phyloP scores from a whole-genome alignment of 2,113 vertebrate genomes.

The Cephalopterus ornatus region DNA sequence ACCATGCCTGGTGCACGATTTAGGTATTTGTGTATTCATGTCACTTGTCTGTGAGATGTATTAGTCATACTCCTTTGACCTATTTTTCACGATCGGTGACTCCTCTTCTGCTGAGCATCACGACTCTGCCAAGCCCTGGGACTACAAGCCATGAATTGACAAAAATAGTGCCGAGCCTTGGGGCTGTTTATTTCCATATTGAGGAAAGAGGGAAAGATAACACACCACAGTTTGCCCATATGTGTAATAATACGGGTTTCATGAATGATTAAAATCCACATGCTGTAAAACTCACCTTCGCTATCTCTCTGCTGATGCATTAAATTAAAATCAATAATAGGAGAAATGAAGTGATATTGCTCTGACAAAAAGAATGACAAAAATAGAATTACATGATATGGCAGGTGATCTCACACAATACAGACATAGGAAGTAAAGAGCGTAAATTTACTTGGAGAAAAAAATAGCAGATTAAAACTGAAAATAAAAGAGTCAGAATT shows the following conservation, averaged over 20 bases:
- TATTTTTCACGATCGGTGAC: constrained; percentile 21
- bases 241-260: neutral
- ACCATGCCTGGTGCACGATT: neutral
- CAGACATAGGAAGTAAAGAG: constrained; percentile 9
- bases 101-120: constrained; percentile 36
- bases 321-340: constrained; percentile 68
- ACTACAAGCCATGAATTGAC: constrained; percentile 29
- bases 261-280: constrained; percentile 41
- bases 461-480: neutral
- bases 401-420: constrained; percentile 31
- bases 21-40: constrained; percentile 10
- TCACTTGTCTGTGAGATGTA: constrained; percentile 6
- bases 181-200: constrained; percentile 16
- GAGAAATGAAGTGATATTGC: constrained; percentile 48
- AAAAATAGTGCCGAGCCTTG: neutral
- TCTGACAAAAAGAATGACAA: constrained; percentile 62
- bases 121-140: constrained; percentile 20
- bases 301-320: constrained; percentile 62
- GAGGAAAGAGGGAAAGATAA: neutral
- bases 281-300: constrained; percentile 48
- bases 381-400: constrained; percentile 53
- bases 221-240: neutral
- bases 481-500: neutral
- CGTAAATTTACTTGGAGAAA: neutral
- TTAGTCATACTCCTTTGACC: constrained; percentile 60